phyloP scores from a whole-genome alignment of 2,797 vertebrate genomes.

The Dendrocincla fuliginosa region DNA sequence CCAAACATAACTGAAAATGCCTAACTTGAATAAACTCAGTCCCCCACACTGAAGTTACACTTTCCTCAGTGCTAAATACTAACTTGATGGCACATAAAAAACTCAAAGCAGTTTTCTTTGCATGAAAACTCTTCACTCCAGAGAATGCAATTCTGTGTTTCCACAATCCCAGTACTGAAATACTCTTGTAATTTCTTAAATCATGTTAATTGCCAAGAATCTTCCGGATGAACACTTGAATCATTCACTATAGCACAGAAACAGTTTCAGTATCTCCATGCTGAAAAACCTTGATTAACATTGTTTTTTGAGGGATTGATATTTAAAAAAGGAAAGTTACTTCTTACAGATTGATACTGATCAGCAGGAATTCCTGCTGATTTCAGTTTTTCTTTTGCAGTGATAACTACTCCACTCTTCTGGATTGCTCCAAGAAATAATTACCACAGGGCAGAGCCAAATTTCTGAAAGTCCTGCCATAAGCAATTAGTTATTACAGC shows the following conservation, averaged over 20 bases:
- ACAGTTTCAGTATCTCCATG: neutral
- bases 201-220: neutral
- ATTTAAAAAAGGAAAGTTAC: neutral
- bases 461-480: neutral
- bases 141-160: neutral
- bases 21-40: neutral
- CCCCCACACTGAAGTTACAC: neutral
- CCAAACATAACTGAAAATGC: neutral
- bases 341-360: neutral
- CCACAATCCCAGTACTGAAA: neutral
- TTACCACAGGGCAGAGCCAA: neutral
- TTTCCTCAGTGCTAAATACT: neutral
- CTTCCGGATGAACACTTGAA: neutral
- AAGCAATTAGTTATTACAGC: neutral
- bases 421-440: neutral
- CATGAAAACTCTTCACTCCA: neutral
- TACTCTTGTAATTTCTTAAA: neutral
- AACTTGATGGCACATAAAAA: neutral
- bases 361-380: neutral
- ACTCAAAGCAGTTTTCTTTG: neutral
- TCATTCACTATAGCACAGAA: neutral
- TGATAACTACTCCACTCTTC: neutral
- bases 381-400: neutral
- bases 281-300: neutral
- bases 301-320: neutral